phyloP scores from a whole-genome alignment of 2,888 invertebrate genomes.

The Euclidia mi region DNA sequence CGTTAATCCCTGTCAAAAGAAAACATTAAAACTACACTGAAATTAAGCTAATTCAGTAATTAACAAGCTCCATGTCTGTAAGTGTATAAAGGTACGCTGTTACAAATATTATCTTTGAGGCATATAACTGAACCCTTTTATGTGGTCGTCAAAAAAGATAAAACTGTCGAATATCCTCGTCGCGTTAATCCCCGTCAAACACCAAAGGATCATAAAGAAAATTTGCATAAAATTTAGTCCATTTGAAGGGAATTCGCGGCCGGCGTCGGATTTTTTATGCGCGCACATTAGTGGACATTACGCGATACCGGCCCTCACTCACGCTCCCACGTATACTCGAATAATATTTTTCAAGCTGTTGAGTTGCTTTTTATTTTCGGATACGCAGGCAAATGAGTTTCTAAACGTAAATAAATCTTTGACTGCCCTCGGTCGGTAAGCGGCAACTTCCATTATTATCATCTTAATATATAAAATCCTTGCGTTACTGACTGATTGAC shows the following conservation, averaged over 20 bases:
- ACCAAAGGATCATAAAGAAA: conserved; percentile 76
- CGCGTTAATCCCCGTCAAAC: conserved; percentile 75
- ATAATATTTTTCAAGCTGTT: conserved; percentile 86
- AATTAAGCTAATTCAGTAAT: conserved; percentile 41
- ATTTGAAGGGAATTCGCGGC: conserved; percentile 73
- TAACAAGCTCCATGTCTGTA: conserved; percentile 23
- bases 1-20: too few species aligned
- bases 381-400: conserved; percentile 81
- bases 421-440: conserved; percentile 61
- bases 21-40: conserved; percentile 6
- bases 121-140: conserved; percentile 50
- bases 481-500: too few species aligned
- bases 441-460: conserved; percentile 69
- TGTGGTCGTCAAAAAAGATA: conserved; percentile 57
- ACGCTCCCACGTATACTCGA: conserved; percentile 67
- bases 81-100: conserved; percentile 27
- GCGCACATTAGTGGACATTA: conserved; percentile 82
- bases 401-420: conserved; percentile 85
- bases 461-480: too few species aligned
- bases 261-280: conserved; percentile 71
- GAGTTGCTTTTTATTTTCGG: conserved; percentile 81
- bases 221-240: conserved; percentile 81
- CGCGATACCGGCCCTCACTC: conserved; percentile 61
- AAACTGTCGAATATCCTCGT: conserved; percentile 64
- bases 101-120: conserved; percentile 47